Evolutionary conservation across 2,797 vertebrate species (phyloP).

Genomic region (Gymnothorax reevesii): DNA sequence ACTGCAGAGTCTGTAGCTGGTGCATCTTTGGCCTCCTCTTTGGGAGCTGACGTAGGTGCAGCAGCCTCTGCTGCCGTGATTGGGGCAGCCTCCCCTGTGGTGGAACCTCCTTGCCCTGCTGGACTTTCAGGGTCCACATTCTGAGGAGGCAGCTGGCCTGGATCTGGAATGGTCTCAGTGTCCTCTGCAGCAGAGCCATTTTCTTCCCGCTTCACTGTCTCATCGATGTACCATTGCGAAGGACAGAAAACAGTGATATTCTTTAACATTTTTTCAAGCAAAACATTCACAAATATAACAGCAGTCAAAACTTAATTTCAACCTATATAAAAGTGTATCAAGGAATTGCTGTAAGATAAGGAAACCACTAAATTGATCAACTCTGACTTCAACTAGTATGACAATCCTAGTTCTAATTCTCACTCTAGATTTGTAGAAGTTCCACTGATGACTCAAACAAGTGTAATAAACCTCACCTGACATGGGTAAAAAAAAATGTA

Average conservation of each 20-base stretch:
- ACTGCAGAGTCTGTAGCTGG: neutral
- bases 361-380: neutral
- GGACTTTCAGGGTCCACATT: neutral
- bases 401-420: neutral
- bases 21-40: conserved; percentile 3
- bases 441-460: too few relatives aligned
- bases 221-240: neutral
- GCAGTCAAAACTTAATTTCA: neutral
- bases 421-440: too few relatives aligned
- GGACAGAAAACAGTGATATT: neutral
- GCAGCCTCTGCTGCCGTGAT: neutral
- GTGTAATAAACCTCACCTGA: too few relatives aligned
- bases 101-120: neutral
- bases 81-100: neutral
- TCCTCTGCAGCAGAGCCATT: neutral
- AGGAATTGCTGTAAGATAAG: neutral
- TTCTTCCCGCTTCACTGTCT: neutral
- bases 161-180: neutral
- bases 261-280: neutral
- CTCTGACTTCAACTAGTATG: neutral
- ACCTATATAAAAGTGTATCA: neutral
- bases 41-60: neutral
- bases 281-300: neutral
- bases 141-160: neutral
- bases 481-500: too few relatives aligned